Base-by-base conservation (phyloP, 2,888 invertebrate genomes). In the Hirtodrosophila histrioides region DNA sequence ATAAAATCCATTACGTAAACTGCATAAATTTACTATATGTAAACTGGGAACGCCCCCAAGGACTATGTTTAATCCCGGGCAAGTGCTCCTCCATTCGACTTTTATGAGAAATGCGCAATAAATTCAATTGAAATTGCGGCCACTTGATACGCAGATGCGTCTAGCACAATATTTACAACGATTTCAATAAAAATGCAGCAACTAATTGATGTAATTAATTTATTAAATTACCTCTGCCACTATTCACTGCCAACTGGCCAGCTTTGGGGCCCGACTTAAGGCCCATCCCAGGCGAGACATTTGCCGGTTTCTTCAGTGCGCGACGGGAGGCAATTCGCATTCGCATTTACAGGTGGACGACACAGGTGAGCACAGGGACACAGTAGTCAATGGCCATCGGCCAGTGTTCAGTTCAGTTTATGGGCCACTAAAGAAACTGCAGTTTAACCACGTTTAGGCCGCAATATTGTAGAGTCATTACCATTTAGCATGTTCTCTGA, bases 171-270 rank as follows among this genome's bases (percentile, higher is more conserved):
- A 79, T 75, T 86, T 70, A 79, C 70, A 69, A 49, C 55, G 60
- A 62, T 67, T 86, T 71, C 78, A 75, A 78, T 84, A 62, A 73
- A 83, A 77, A 69, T 69, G 69, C 64, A 54, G 41, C 57, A 73
- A 68, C 72, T 80, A 84, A 86, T 86, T 86, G 86, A 58, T 53
- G 78, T 66, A 76, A 84, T 86, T 84, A 76, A 83, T 83, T 83
- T 78, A 78, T 75, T 77, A 73, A 84, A 84, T 78, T 78, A 72
- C 78, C 72, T 56, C 82, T 66, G 70, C 71, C 63, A 72, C 65
- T 27, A 48, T 33, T 54, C 58, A 43, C 43, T 46, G 57, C 41
- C 48, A 65, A 53, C 33, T 31, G 24, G 37, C n/a, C 17, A 9
- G 39, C 48, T 12, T 62, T 56, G 10, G 10, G 33, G 51, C 50